These are phyloP conservation scores for Cochlearius cochlearius DNA, from an alignment of 2,113 vertebrate species.

Conservation along the genomic window DNA sequence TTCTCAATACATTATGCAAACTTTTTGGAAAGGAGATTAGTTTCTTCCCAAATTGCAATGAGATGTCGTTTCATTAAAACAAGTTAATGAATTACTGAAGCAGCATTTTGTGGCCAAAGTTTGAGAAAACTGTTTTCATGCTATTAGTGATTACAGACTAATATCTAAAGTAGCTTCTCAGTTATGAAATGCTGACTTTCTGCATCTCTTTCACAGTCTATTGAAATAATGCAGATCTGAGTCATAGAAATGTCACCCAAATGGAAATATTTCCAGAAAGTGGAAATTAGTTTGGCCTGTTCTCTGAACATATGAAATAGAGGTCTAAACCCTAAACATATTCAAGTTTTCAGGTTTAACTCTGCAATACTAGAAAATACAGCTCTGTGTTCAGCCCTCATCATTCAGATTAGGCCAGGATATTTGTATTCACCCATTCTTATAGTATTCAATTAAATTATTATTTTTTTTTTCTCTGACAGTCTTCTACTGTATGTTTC, in stretches of 20 bases:
- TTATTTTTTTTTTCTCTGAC: background rate
- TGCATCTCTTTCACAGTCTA: background rate
- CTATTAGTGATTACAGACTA: background rate
- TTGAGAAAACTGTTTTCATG: background rate
- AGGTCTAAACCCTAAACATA: background rate
- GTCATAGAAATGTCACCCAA: background rate
- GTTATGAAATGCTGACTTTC: background rate
- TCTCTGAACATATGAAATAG: background rate
- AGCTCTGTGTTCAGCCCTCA: background rate
- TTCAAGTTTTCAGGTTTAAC: background rate
- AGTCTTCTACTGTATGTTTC: background rate
- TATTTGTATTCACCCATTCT: background rate
- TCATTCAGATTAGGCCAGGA: background rate
- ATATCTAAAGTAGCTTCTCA: background rate
- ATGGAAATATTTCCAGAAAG: background rate
- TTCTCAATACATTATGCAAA: constrained; percentile 37
- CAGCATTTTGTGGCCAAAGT: constrained; percentile 19
- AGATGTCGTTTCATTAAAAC: constrained; percentile 34
- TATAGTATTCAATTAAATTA: background rate
- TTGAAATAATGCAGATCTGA: background rate
- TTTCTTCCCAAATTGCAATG: constrained; percentile 26
- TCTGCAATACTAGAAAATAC: background rate
- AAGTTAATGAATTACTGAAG: constrained; percentile 51
- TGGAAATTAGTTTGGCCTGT: background rate
- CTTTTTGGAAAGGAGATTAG: constrained; percentile 21